Conservation (phyloP, 2,888 invertebrate genomes). For the Lochmaea capreae region DNA sequence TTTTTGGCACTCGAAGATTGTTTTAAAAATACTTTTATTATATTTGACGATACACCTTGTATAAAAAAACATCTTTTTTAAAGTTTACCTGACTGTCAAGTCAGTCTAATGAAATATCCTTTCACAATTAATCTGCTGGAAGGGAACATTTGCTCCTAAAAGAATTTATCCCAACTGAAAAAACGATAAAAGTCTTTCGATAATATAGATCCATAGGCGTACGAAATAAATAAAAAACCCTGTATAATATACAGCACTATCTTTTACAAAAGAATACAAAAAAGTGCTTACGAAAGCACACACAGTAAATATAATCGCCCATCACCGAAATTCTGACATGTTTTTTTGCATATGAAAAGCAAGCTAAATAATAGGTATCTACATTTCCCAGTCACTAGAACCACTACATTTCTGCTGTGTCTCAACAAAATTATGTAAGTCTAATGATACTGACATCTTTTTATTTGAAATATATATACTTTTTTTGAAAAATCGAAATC, state of each 20-base stretch:
- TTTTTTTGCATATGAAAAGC: constrained; percentile 26
- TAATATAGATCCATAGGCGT: constrained; percentile 35
- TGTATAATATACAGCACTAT: too few relatives aligned
- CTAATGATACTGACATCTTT: background rate
- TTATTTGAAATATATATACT: too few relatives aligned
- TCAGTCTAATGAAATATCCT: constrained; percentile 57
- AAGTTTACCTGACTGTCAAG: constrained; percentile 57
- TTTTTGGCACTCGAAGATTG: too few relatives aligned
- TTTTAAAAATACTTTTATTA: too few relatives aligned
- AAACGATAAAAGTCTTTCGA: constrained; percentile 40
- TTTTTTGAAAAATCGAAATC: too few relatives aligned
- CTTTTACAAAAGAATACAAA: background rate
- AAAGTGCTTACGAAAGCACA: background rate
- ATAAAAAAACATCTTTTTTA: constrained; percentile 43
- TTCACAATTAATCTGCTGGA: constrained; percentile 60
- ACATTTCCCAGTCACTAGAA: constrained; percentile 19
- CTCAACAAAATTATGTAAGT: background rate
- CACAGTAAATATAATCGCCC: constrained; percentile 9
- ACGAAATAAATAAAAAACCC: background rate
- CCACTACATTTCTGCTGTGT: background rate
- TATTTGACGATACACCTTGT: constrained; percentile 9
- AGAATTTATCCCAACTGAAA: constrained; percentile 47
- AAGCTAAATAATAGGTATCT: constrained; percentile 30
- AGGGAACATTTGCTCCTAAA: constrained; percentile 55
- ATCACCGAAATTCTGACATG: constrained; percentile 33